Evolutionary conservation across 2,888 invertebrate genomes (phyloP), one percentile per base, ranked within the genome.

Genomic region (Meloe dianella): DNA sequence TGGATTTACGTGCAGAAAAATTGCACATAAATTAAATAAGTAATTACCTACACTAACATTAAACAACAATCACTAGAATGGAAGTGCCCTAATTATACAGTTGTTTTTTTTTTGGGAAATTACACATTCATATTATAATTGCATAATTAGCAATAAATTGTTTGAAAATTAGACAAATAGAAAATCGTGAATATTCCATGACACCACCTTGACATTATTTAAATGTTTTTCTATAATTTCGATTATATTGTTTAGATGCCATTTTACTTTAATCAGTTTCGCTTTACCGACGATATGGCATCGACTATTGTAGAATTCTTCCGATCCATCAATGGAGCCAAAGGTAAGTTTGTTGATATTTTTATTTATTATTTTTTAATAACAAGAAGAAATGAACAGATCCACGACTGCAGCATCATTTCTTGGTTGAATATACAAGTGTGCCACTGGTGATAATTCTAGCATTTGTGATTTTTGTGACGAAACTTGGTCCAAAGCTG

Each of bases 401-500:
- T 24, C 54, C 54, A 24, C 10, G 54, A 24, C 9, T 54, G 22
- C 54, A 54, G 14, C 22, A 54, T 22, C 54, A 54, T 54, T 3
- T 24, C 24, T 54, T 54, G 8, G 24, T 54, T 5, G 14, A 14
- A 54, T 24, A 51, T 51, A 14, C 20, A 9, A 22, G 9, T 20
- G 47, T 20, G 2, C 20, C 47, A 20, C 1, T 47, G 7, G 2
- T 9, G 9, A 47, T 47, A 20, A 9, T 47, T 47, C 9, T 9
- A 47, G 4, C 9, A 47, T 47, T 47, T 47, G 20, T 47, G 20
- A 9, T 17, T 7, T 58, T 58, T 32, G 29, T 58, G 12, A 29
- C 9, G 14, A 78, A 84, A 17, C 84, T 87, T 81, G 89, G 90
- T 0, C 90, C 89, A 0, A 83, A 84, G 14, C 82, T 87, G 63